Evolutionary conservation across 2,113 vertebrate genomes (phyloP).

Genomic region (Sakesphorus luctuosus): DNA sequence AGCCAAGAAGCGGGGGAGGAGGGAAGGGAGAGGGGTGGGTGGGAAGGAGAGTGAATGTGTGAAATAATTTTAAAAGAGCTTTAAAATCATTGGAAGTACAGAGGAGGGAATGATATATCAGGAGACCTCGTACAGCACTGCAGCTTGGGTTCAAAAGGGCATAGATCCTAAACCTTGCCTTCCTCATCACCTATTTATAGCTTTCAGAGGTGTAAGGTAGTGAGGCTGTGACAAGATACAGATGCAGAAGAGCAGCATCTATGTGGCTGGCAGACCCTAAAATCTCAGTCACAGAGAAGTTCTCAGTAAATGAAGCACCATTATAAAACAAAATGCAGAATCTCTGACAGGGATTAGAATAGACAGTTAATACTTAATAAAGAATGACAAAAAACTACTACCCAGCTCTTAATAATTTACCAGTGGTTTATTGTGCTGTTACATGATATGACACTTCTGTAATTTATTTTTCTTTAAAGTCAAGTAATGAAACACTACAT

Average conservation of each 20-base stretch:
- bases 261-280: neutral
- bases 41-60: neutral
- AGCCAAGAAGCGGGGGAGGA: neutral
- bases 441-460: neutral
- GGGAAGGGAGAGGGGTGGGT: neutral
- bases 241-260: neutral
- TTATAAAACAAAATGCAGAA: neutral
- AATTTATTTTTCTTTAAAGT: slow-evolving; percentile 45
- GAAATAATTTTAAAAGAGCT: neutral
- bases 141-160: neutral
- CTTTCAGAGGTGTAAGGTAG: neutral
- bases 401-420: slow-evolving; percentile 13
- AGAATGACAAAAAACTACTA: neutral
- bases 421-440: neutral
- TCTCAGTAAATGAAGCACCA: neutral
- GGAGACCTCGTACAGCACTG: neutral
- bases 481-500: neutral
- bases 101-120: neutral
- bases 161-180: neutral
- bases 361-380: neutral
- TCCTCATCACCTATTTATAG: neutral
- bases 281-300: neutral
- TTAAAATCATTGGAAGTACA: neutral
- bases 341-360: neutral
- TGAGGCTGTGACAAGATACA: neutral